Conservation (phyloP, 2,797 vertebrate genomes). For the Gymnothorax javanicus region DNA sequence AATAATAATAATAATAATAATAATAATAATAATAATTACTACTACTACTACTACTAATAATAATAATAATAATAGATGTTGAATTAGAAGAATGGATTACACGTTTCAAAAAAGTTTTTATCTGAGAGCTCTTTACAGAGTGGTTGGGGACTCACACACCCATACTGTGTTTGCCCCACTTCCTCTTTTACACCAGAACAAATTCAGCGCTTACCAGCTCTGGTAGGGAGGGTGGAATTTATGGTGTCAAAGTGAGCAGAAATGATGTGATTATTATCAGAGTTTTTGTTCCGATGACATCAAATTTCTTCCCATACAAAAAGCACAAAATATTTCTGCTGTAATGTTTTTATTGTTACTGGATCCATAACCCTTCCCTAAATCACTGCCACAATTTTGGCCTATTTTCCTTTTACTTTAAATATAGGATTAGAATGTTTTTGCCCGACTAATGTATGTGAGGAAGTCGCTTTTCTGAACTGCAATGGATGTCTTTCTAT, state of each 20-base stretch:
- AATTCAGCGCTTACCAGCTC: background rate
- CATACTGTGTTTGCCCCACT: background rate
- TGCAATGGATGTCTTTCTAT: background rate
- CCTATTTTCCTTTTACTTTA: background rate
- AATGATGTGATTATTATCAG: background rate
- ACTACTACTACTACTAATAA: background rate
- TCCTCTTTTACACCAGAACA: background rate
- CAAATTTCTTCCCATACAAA: background rate
- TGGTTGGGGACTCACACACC: background rate
- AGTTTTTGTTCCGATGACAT: background rate
- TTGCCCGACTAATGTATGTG: background rate
- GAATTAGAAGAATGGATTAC: background rate
- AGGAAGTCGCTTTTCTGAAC: background rate
- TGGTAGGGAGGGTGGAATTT: background rate
- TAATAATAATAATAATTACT: background rate
- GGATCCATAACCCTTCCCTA: background rate
- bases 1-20: background rate
- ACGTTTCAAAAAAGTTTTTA: background rate
- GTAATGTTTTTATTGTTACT: background rate
- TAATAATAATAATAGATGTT: background rate
- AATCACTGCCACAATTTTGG: constrained; percentile 3
- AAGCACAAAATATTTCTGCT: background rate
- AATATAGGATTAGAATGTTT: background rate
- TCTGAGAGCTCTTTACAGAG: background rate
- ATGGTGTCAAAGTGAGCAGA: background rate